Conservation (phyloP, 1,140 invertebrate genomes). For the Battus philenor region DNA sequence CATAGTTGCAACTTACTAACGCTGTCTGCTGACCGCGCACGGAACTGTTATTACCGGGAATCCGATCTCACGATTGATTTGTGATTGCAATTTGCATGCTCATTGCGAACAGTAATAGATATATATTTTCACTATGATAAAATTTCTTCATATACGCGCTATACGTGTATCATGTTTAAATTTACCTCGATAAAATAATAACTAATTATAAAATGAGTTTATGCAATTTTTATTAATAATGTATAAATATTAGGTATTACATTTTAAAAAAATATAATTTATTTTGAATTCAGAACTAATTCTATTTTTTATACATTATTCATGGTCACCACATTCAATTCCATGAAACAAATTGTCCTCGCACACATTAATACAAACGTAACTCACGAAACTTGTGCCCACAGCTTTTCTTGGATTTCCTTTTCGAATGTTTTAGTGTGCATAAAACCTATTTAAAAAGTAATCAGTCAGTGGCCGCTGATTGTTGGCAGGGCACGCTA, state of each 20-base stretch:
- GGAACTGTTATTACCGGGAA: conserved; percentile 16
- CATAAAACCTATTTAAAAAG: conserved; percentile 75
- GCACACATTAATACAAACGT: conserved; percentile 30
- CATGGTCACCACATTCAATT: conserved; percentile 29
- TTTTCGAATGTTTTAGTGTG: conserved; percentile 63
- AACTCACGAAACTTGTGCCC: conserved; percentile 31
- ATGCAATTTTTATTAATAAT: no score
- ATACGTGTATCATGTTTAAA: no score
- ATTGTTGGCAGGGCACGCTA: conserved; percentile 67
- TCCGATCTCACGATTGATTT: conserved; percentile 17
- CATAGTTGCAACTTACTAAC: conserved; percentile 3
- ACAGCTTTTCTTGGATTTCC: conserved; percentile 51
- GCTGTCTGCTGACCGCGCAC: background rate
- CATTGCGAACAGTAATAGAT: conserved; percentile 8
- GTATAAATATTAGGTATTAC: no score
- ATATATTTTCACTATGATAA: no score
- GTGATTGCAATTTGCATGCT: conserved; percentile 14
- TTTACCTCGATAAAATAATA: no score
- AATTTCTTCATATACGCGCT: no score
- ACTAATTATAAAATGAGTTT: no score
- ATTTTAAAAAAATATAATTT: no score
- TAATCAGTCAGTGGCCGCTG: conserved; percentile 71
- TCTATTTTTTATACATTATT: background rate
- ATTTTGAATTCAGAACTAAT: background rate
- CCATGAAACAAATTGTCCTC: conserved; percentile 38